These are phyloP conservation scores for Emesis castigata DNA, from an alignment of 2,888 invertebrate genomes.

Conservation along the genomic window DNA sequence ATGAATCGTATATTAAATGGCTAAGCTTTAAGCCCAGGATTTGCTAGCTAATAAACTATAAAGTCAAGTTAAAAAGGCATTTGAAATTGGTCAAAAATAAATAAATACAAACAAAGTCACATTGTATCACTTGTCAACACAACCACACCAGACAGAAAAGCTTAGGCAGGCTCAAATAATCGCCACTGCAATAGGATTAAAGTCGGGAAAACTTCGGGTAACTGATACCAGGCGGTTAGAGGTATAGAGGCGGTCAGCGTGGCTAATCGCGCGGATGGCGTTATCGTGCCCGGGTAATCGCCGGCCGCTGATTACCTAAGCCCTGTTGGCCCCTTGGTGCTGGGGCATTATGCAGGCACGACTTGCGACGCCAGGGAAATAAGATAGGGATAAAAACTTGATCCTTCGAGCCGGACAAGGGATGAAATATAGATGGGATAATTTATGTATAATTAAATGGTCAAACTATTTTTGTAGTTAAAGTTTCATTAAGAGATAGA, in stretches of 20 bases:
- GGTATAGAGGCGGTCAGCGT: slow-evolving; percentile 81
- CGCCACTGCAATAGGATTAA: slow-evolving; percentile 61
- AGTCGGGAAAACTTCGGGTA: slow-evolving; percentile 66
- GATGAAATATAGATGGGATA: slow-evolving; percentile 43
- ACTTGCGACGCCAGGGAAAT: slow-evolving; percentile 74
- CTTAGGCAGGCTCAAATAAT: slow-evolving; percentile 8
- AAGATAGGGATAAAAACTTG: slow-evolving; percentile 69
- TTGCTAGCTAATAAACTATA: too few relatives aligned
- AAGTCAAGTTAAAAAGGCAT: too few relatives aligned
- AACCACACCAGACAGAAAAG: slow-evolving; percentile 3
- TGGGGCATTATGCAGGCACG: slow-evolving; percentile 83
- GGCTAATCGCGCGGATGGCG: slow-evolving; percentile 85
- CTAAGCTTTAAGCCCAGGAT: too few relatives aligned
- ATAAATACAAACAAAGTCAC: background rate
- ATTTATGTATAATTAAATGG: background rate
- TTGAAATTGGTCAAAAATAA: too few relatives aligned
- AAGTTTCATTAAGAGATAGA: background rate
- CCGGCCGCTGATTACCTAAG: slow-evolving; percentile 85
- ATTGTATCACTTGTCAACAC: background rate
- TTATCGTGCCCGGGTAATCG: slow-evolving; percentile 85
- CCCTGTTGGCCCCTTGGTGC: slow-evolving; percentile 81
- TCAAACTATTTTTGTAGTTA: background rate
- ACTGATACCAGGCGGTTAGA: slow-evolving; percentile 77
- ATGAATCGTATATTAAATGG: too few relatives aligned
- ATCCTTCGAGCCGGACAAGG: slow-evolving; percentile 58